phyloP scores from a whole-genome alignment of 2,888 invertebrate species.

The Erebia aethiops region DNA sequence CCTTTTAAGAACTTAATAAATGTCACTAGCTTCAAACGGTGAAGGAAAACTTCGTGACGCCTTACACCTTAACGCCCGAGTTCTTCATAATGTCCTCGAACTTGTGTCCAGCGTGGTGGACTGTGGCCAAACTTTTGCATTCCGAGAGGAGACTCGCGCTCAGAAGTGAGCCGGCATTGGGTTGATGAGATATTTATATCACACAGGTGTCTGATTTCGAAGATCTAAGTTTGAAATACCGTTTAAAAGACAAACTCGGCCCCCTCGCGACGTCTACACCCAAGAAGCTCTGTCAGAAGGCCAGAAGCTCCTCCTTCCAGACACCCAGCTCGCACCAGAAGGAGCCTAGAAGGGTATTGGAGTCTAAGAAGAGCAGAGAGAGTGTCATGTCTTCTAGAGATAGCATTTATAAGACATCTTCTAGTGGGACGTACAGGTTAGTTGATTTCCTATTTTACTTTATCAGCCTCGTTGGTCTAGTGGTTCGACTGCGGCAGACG shows the following conservation, averaged over 20 bases:
- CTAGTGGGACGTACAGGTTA: constrained; percentile 52
- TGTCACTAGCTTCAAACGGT: no score
- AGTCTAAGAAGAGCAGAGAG: constrained; percentile 42
- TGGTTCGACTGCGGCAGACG: no score
- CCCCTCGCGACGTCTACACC: constrained; percentile 66
- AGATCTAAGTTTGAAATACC: constrained; percentile 65
- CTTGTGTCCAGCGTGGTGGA: no score
- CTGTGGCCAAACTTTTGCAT: no score
- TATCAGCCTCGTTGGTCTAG: no score
- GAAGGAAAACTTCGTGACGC: no score
- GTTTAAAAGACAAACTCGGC: constrained; percentile 50
- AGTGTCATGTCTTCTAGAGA: constrained; percentile 52
- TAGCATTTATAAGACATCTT: constrained; percentile 56
- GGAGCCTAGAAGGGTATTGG: constrained; percentile 39
- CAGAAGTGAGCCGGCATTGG: no score
- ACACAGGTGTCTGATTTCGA: constrained; percentile 73
- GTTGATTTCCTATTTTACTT: not conserved
- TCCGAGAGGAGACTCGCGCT: no score
- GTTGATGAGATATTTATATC: not conserved
- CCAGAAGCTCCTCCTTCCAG: constrained; percentile 59
- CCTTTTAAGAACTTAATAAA: no score
- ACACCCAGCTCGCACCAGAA: constrained; percentile 25
- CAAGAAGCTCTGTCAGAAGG: constrained; percentile 51
- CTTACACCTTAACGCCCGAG: no score
- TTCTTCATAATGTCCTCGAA: no score